Base-by-base conservation (phyloP, 2,113 vertebrate genomes). In the Penelope pileata region DNA sequence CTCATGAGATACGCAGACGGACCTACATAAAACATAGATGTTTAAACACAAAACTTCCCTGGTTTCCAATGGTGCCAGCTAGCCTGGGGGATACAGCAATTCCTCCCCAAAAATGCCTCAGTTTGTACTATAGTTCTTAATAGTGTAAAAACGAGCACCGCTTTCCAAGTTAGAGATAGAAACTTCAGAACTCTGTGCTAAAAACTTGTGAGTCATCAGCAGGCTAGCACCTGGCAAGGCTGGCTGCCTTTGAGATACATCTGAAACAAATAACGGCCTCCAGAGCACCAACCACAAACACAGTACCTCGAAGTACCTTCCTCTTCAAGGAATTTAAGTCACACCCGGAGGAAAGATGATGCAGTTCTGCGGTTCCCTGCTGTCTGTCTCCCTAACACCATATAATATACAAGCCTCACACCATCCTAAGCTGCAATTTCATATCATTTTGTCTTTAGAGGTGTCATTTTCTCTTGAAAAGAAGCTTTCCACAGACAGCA, bases 401-500 rank as follows among this genome's bases (percentile, higher is more conserved):
- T 80, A 40, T 51, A 72, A 77, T 42, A 84, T 7, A 29, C 53
- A 91, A 81, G 10, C 38, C 24, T 77, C 59, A 67, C 17, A 53
- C 30, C 14, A 73, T 34, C 26, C 34, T 51, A 53, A 63, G 51
- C 23, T 40, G 36, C 11, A 64, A 77, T 77, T 82, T 81, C 36
- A 11, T 86, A 32, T 62, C 16, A 26, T 86, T 63, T 88, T 74
- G 40, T 86, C 77, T 83, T 87, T 62, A 74, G 19, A 92, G 38
- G 8, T 60, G 34, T 38, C 27, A 73, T 73, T 93, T 73, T 73
- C 21, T 27, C 54, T 74, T 73, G 43, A 83, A 53, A 48, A 63
- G 18, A 77, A 63, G n/a, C 22, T 77, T 79, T 90, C n/a, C 40
- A 69, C 27, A 42, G 43, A 47, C 70, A 80, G 19, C 11, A 62